Percentiles rank a stretch among this genome's conserved stretches.
Conservation (phyloP, 2,797 vertebrate species). For the Pangasius sanitwongsei region DNA sequence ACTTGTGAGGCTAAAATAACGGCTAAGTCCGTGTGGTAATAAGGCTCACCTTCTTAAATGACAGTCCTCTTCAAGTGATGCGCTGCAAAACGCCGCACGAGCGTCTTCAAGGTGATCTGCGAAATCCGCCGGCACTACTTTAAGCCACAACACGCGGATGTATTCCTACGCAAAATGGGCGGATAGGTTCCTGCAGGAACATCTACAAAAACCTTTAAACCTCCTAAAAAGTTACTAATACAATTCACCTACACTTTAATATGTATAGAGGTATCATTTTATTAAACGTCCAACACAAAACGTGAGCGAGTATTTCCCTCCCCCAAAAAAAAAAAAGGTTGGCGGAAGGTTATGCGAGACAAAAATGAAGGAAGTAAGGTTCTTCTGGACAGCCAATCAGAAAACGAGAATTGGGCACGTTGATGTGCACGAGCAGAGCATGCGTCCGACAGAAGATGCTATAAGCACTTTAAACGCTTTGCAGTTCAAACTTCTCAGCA, state of each 20-base stretch:
- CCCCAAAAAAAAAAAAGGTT: too few species aligned
- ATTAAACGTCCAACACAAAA: background rate
- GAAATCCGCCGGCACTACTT: slow-evolving; percentile 65
- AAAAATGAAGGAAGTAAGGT: background rate
- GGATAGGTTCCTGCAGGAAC: background rate
- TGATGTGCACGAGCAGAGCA: background rate
- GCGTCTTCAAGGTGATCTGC: slow-evolving; percentile 74
- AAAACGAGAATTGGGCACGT: background rate
- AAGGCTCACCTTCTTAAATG: background rate
- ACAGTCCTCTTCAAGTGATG: background rate
- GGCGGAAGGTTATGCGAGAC: slow-evolving; percentile 61
- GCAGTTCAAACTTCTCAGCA: too few species aligned
- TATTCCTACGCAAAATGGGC: slow-evolving; percentile 66
- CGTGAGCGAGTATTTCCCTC: too few species aligned
- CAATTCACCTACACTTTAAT: background rate
- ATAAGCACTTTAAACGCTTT: background rate
- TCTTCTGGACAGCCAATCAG: slow-evolving; percentile 27
- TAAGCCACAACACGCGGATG: slow-evolving; percentile 55
- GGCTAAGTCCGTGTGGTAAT: rapidly evolving
- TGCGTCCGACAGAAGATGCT: slow-evolving; percentile 10
- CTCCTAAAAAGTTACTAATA: background rate
- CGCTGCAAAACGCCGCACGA: slow-evolving; percentile 21
- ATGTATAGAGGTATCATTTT: too few species aligned
- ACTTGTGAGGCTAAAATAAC: background rate
- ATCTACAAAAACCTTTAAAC: background rate